Percentiles rank a stretch among this genome's conserved stretches.
These are phyloP conservation scores for Ectropis crepuscularia DNA, from an alignment of 2,888 invertebrate species.

Conservation along the genomic window DNA sequence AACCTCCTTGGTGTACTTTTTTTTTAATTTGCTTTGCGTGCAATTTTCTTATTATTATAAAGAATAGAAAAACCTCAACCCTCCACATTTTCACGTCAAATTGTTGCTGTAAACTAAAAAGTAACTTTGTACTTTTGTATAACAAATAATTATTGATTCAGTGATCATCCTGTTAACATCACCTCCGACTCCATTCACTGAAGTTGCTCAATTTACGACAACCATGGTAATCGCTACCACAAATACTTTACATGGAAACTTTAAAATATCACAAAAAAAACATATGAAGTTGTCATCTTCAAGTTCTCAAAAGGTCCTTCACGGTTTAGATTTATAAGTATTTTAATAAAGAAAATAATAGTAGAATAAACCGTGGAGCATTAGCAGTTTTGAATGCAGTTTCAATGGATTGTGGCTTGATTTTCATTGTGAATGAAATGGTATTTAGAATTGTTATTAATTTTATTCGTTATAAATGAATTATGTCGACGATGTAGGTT, in stretches of 20 bases:
- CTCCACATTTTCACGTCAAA: too few relatives aligned
- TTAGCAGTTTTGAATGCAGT: constrained; percentile 29
- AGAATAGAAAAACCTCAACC: too few relatives aligned
- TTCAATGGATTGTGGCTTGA: constrained; percentile 39
- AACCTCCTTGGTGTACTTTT: too few relatives aligned
- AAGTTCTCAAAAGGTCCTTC: constrained; percentile 35
- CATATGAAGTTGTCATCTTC: constrained; percentile 45
- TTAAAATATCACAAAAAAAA: constrained; percentile 38
- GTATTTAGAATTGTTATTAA: constrained; percentile 2
- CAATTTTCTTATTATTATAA: too few relatives aligned
- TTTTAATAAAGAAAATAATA: constrained; percentile 47
- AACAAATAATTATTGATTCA: too few relatives aligned
- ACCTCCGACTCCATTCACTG: constrained; percentile 53
- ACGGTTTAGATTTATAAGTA: constrained; percentile 45
- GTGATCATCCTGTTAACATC: constrained; percentile 34
- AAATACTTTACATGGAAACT: constrained; percentile 54
- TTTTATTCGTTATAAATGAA: neutral
- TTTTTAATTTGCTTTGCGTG: too few relatives aligned
- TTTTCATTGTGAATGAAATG: constrained; percentile 28
- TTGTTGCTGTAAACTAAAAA: too few relatives aligned
- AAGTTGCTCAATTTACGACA: constrained; percentile 65
- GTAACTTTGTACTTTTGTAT: too few relatives aligned
- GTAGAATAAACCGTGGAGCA: constrained; percentile 38
- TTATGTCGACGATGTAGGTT: too few relatives aligned
- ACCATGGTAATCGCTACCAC: constrained; percentile 75